Evolutionary conservation across 2,888 invertebrate species (phyloP), one percentile per base, ranked within the genome.

Genomic region (Drosophila buzzatii): DNA sequence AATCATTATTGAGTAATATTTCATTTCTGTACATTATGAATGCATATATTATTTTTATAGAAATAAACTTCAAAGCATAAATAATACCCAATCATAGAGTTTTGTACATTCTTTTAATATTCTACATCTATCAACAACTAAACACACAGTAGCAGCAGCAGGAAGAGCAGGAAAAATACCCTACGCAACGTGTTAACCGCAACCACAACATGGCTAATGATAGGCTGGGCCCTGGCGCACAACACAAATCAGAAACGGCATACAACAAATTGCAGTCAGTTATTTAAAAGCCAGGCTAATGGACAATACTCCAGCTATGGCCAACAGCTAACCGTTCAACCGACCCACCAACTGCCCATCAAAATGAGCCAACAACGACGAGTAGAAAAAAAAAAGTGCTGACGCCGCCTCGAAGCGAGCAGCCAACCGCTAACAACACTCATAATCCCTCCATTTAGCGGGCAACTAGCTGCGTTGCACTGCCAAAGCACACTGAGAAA

Each of bases 371-470:
- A 62, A 71, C 39, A 37, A 14, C 45, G 41, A 52, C 52, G 10
- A 16, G 23, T 16, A 10, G 23, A 12, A 42, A 27, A 27, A 27
- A 27, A 70, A 63, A 56, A 69, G 20, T 18, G 47, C 47, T 10
- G 18, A 49, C 49, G 41, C 57, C 18, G 53, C 47, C 33, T 9
- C 20, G 33, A 44, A 73, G 59, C 42, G 58, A 23, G 41, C 53
- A 62, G 51, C 35, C 66, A 72, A 76, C 85, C 79, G 66, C 85
- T 83, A 89, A 85, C 89, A 84, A 86, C 89, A 81, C 75, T 84
- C 85, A 85, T 85, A 85, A 85, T 85, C 85, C 89, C 75, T 64
- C 84, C 87, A 89, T 89, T 85, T 89, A 84, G 87, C 76, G 84
- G 73, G 52, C 58, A 81, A 71, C 86, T 72, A 70, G 66, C 76